Percentiles rank a stretch among this genome's conserved stretches.
Evolutionary conservation across 2,113 vertebrate genomes (phyloP).

Genomic region (Hypomesus transpacificus): DNA sequence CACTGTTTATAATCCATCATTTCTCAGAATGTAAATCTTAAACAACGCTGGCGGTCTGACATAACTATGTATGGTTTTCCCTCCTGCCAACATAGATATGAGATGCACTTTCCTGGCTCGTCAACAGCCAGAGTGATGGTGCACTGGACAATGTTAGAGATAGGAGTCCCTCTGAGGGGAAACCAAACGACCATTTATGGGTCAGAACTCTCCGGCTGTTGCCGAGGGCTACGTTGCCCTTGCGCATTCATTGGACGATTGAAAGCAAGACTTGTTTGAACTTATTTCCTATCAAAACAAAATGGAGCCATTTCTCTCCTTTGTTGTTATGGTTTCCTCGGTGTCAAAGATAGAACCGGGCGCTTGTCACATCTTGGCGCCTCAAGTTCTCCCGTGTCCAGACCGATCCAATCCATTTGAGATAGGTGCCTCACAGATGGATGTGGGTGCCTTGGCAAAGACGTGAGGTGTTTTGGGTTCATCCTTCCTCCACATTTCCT

Average conservation of each 20-base stretch:
- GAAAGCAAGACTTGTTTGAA: conserved; percentile 3
- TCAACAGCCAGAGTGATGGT: background rate
- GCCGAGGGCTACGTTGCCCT: conserved; percentile 6
- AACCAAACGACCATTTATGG: conserved; percentile 15
- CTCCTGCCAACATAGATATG: conserved; percentile 17
- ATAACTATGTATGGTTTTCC: conserved; percentile 29
- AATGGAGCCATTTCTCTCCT: background rate
- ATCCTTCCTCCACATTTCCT: background rate
- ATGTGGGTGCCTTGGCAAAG: background rate
- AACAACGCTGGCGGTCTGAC: conserved; percentile 3
- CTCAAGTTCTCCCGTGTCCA: background rate
- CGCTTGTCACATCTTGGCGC: background rate
- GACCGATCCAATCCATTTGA: background rate
- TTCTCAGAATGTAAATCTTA: background rate
- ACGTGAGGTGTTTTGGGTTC: background rate
- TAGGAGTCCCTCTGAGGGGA: conserved; percentile 1
- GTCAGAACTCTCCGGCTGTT: conserved; percentile 5
- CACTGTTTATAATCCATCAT: conserved; percentile 7
- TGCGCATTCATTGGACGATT: background rate
- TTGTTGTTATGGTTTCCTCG: background rate
- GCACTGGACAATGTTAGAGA: conserved; percentile 39
- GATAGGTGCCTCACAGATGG: background rate
- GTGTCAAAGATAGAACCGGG: background rate
- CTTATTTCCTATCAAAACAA: background rate
- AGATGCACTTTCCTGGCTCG: conserved; percentile 11